These are phyloP conservation scores for Odocoileus virginianus DNA, from an alignment of 2,113 vertebrate genomes.

Conservation along the genomic window DNA sequence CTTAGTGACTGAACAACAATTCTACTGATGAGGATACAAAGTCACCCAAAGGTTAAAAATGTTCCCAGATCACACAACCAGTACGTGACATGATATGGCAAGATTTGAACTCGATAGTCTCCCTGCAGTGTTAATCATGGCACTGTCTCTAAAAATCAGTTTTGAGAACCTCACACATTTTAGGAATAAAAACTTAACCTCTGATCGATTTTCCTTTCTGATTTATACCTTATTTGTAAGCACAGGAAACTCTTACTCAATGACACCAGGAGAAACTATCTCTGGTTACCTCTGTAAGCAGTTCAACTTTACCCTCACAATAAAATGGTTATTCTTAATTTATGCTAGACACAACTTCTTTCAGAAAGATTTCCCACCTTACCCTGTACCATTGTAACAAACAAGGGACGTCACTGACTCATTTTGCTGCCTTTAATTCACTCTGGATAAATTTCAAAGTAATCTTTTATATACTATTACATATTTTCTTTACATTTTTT, in stretches of 20 bases:
- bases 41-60: not conserved
- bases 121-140: not conserved
- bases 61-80: not conserved
- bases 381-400: not conserved
- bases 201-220: not conserved
- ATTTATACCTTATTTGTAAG: not conserved
- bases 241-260: not conserved
- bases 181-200: not conserved
- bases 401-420: not conserved
- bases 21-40: not conserved
- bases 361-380: not conserved
- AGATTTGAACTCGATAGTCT: not conserved
- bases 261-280: not conserved
- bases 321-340: not conserved
- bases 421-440: not conserved
- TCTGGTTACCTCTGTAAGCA: not conserved
- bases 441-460: not conserved
- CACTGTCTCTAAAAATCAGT: not conserved
- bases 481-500: not conserved
- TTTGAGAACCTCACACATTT: not conserved
- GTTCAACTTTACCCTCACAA: not conserved
- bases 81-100: not conserved
- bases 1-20: not conserved
- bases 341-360: not conserved
- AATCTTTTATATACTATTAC: not conserved